These are phyloP conservation scores for Megaleporinus macrocephalus DNA, from an alignment of 2,113 vertebrate species.

Conservation along the genomic window DNA sequence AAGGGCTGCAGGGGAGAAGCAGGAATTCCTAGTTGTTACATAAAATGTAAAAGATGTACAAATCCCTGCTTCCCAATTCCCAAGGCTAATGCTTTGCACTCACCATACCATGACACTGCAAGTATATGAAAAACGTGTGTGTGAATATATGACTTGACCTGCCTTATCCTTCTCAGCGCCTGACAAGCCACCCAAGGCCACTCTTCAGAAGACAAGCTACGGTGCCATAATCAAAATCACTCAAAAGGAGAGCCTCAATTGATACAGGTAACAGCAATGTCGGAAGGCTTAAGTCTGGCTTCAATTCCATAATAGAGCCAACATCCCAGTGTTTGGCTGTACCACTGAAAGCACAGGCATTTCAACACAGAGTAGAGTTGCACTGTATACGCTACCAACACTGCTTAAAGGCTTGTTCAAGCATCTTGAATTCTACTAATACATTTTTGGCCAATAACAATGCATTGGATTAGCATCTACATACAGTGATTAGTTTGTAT, in stretches of 20 bases:
- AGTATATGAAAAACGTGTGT: not conserved
- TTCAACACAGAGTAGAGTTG: too few relatives aligned
- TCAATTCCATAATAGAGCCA: not conserved
- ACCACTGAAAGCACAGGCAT: too few relatives aligned
- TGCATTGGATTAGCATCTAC: not conserved
- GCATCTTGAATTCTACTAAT: not conserved
- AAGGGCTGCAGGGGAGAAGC: not conserved
- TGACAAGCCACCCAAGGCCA: not conserved
- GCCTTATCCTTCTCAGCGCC: not conserved
- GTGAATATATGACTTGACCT: not conserved
- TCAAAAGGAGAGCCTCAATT: not conserved
- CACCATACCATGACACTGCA: not conserved
- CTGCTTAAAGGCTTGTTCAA: too few relatives aligned
- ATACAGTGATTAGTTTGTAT: not conserved
- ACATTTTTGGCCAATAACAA: not conserved
- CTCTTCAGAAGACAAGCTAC: not conserved
- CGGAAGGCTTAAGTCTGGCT: not conserved
- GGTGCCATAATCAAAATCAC: not conserved
- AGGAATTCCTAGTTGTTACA: not conserved
- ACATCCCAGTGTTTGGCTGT: not conserved
- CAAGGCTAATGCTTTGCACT: not conserved
- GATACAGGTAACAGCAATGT: not conserved
- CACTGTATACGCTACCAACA: too few relatives aligned
- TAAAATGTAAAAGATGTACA: not conserved
- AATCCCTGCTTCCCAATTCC: not conserved